Conservation (phyloP, 2,888 invertebrate genomes). For the Pollenia angustigena region DNA sequence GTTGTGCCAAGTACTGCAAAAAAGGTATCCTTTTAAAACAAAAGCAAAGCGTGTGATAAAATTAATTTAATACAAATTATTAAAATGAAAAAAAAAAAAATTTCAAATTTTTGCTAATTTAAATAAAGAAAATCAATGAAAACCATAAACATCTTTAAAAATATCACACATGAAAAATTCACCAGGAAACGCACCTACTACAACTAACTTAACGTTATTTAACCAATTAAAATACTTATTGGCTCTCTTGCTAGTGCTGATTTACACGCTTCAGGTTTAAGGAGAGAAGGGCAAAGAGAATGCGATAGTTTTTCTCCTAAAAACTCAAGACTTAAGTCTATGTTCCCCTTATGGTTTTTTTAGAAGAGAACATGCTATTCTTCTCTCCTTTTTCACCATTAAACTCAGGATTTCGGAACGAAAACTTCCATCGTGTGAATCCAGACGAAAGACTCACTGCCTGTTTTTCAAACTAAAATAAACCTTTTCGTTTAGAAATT, state of each 20-base stretch:
- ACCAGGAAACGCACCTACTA: slow-evolving; percentile 68
- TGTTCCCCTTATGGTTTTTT: too few species aligned
- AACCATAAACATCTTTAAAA: slow-evolving; percentile 18
- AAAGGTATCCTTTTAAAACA: slow-evolving; percentile 52
- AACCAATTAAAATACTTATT: not conserved
- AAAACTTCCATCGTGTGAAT: too few species aligned
- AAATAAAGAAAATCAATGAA: not conserved
- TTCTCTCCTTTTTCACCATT: too few species aligned
- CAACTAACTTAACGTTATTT: slow-evolving; percentile 54
- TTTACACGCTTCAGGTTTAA: too few species aligned
- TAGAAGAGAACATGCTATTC: too few species aligned
- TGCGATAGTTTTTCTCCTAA: too few species aligned
- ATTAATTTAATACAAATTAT: slow-evolving; percentile 76
- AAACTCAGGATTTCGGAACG: too few species aligned
- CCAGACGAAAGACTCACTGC: too few species aligned
- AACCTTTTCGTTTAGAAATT: too few species aligned
- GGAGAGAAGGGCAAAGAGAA: too few species aligned
- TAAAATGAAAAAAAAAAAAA: slow-evolving; percentile 56
- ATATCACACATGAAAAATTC: slow-evolving; percentile 46
- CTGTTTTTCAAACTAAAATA: too few species aligned
- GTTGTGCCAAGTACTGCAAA: slow-evolving; percentile 84
- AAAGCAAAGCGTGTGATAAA: slow-evolving; percentile 83
- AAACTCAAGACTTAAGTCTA: too few species aligned
- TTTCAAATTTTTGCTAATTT: slow-evolving; percentile 16
- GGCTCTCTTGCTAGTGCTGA: not conserved